Conservation (phyloP, 1,140 invertebrate genomes). For the Calliopsis andreniformis region DNA sequence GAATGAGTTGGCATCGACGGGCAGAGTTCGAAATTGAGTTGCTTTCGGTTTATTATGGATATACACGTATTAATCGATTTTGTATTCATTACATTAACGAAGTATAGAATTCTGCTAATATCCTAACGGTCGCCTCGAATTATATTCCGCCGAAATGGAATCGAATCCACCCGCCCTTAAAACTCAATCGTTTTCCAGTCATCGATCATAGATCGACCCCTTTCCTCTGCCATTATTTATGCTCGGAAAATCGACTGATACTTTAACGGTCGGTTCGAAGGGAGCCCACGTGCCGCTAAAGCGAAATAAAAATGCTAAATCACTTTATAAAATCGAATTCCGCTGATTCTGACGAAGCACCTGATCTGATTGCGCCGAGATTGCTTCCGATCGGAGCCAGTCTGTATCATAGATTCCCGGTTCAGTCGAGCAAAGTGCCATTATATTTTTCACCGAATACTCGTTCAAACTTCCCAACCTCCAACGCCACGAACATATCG, state of each 20-base stretch:
- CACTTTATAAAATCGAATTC: conserved; percentile 12
- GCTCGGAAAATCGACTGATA: conserved; percentile 2
- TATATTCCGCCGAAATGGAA: not conserved
- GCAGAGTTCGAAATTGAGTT: conserved; percentile 34
- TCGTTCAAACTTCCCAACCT: not conserved
- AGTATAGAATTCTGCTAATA: conserved; percentile 11
- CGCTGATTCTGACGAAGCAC: conserved; percentile 22
- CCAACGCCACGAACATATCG: not conserved
- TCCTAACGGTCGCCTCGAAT: not conserved
- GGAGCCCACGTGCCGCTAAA: not conserved
- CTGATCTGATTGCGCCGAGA: conserved; percentile 35
- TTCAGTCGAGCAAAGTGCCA: too few relatives aligned
- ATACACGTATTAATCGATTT: conserved; percentile 29
- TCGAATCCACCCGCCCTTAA: not conserved
- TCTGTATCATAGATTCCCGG: not conserved
- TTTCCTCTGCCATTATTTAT: not conserved
- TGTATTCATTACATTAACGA: conserved; percentile 24
- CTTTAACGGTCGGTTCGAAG: not conserved
- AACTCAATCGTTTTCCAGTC: not conserved
- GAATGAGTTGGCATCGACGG: conserved; percentile 15
- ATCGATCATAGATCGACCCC: not conserved
- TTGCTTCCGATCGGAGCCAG: conserved; percentile 20
- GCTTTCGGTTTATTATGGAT: conserved; percentile 34
- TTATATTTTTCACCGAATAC: not conserved
- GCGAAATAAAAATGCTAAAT: conserved; percentile 31